A percentile compares a stretch with the other conserved stretches of the same genome.
phyloP scores from a whole-genome alignment of 2,797 vertebrate species.

The Parauchenoglanis ngamensis region DNA sequence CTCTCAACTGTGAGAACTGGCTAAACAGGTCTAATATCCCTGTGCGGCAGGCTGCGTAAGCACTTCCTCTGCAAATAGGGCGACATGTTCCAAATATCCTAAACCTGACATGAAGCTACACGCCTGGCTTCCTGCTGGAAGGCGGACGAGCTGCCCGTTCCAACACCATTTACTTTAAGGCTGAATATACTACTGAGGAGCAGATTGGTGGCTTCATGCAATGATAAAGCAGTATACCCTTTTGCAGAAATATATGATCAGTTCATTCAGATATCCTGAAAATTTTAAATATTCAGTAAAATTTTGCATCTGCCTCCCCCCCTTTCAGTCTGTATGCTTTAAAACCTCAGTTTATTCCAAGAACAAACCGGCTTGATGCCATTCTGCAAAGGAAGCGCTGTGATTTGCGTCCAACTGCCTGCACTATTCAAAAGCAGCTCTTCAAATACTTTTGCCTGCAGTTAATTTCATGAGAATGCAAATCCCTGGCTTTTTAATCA shows the following conservation, averaged over 20 bases:
- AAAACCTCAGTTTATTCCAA: conserved; percentile 31
- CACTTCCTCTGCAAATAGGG: conserved; percentile 44
- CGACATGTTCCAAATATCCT: conserved; percentile 38
- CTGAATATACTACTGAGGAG: conserved; percentile 25
- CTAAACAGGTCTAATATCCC: conserved; percentile 45
- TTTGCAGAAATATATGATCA: neutral
- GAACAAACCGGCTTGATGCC: conserved; percentile 33
- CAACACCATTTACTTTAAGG: conserved; percentile 21
- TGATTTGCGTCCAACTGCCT: conserved; percentile 44
- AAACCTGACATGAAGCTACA: conserved; percentile 56
- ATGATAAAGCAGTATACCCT: neutral
- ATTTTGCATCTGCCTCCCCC: neutral
- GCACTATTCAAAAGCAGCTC: conserved; percentile 39
- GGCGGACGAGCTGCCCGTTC: conserved; percentile 36
- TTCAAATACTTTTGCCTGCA: conserved; percentile 52
- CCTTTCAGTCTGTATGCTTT: neutral
- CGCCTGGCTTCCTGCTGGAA: conserved; percentile 47
- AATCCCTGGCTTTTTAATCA: conserved; percentile 61
- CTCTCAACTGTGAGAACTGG: conserved; percentile 47
- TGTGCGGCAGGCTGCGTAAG: conserved; percentile 12
- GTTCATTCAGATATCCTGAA: neutral
- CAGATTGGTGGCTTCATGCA: neutral
- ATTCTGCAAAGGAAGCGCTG: conserved; percentile 37
- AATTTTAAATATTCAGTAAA: neutral
- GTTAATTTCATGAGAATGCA: conserved; percentile 62